These are phyloP conservation scores for Halcyon badia DNA, from an alignment of 2,797 vertebrate genomes.

Conservation along the genomic window DNA sequence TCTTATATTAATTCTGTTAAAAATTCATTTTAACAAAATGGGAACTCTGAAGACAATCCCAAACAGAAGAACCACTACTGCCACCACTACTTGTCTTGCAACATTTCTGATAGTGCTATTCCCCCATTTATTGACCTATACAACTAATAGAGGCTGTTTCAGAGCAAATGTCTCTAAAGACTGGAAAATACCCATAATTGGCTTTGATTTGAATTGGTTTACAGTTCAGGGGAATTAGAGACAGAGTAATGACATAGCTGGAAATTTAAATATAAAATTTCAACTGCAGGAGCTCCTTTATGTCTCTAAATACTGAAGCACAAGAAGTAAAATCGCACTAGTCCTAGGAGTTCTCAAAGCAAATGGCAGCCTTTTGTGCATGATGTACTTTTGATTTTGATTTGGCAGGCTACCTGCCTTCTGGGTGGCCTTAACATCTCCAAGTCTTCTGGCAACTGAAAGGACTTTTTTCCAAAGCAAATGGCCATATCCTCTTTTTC, in stretches of 20 bases:
- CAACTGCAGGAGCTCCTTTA: not conserved
- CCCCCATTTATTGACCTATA: not conserved
- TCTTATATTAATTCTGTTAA: not conserved
- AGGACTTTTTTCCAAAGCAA: slow-evolving; percentile 38
- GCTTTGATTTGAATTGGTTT: not conserved
- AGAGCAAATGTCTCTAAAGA: not conserved
- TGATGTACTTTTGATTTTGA: slow-evolving; percentile 29
- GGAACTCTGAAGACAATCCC: not conserved
- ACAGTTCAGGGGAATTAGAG: not conserved
- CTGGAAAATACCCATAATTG: not conserved
- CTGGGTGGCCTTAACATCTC: slow-evolving; percentile 66
- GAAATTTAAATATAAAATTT: not conserved
- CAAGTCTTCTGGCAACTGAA: slow-evolving; percentile 47
- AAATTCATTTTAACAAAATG: not conserved
- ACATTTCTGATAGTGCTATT: not conserved
- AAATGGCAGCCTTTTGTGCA: not conserved
- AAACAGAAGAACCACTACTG: not conserved
- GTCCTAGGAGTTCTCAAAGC: not conserved
- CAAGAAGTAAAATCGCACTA: not conserved
- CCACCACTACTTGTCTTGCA: not conserved
- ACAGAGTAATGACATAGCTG: not conserved
- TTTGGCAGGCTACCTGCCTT: slow-evolving; percentile 67
- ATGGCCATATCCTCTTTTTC: slow-evolving; percentile 48
- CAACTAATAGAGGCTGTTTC: not conserved
- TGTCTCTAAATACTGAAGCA: not conserved